These are phyloP conservation scores for Tetrao urogallus DNA, from an alignment of 2,113 vertebrate species.

Conservation along the genomic window DNA sequence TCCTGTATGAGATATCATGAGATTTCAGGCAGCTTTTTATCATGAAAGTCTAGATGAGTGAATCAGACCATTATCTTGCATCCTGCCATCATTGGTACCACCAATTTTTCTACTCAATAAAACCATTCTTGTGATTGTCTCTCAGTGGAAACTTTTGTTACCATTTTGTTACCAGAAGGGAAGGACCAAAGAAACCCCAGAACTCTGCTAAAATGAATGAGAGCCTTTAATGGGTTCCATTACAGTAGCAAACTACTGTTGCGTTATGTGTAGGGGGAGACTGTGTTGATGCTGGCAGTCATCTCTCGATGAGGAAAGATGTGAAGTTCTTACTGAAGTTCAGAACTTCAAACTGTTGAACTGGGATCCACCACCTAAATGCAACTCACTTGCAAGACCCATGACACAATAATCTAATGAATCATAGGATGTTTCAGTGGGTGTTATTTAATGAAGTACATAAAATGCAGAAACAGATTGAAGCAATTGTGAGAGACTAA, in stretches of 20 bases:
- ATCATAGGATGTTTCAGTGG: slow-evolving; percentile 44
- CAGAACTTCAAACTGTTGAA: not conserved
- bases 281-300: not conserved
- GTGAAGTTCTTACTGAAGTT: not conserved
- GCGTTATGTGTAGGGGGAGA: not conserved
- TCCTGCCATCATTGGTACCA: not conserved
- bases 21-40: not conserved
- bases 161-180: not conserved
- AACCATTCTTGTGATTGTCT: accelerated
- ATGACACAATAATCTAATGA: slow-evolving; percentile 43
- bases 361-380: not conserved
- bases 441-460: slow-evolving; percentile 24
- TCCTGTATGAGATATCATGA: not conserved
- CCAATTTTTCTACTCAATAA: not conserved
- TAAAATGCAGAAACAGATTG: slow-evolving; percentile 43
- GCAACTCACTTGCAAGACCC: not conserved
- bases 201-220: not conserved
- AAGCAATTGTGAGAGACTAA: slow-evolving; percentile 27
- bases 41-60: not conserved
- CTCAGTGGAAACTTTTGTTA: not conserved
- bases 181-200: not conserved
- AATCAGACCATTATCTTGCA: not conserved
- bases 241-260: not conserved
- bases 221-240: not conserved
- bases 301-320: not conserved